A percentile compares a stretch with the other conserved stretches of the same genome.
Evolutionary conservation across 2,113 vertebrate genomes (phyloP).

Genomic region (Nanorana parkeri): DNA sequence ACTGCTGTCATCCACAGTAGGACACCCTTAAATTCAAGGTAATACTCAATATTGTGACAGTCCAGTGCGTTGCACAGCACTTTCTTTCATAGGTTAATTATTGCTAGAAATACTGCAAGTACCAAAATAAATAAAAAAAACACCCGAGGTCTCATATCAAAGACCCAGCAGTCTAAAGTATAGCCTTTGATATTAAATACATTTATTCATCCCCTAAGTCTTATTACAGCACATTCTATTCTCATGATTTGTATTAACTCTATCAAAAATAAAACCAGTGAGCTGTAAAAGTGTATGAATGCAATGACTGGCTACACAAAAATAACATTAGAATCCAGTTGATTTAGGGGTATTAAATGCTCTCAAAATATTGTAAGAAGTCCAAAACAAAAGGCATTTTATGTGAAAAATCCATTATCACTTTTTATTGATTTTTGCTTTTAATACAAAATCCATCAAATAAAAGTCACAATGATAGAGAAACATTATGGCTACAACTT

Average conservation of each 20-base stretch:
- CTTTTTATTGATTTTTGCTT: no score
- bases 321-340: neutral
- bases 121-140: slow-evolving; percentile 1
- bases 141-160: slow-evolving; percentile 11
- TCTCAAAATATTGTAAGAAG: neutral
- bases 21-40: slow-evolving; percentile 20
- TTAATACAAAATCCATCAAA: slow-evolving; percentile 9
- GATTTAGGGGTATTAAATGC: neutral
- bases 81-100: slow-evolving; percentile 35
- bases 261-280: slow-evolving; percentile 12
- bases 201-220: slow-evolving; percentile 15
- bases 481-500: neutral
- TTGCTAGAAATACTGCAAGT: slow-evolving; percentile 27
- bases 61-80: slow-evolving; percentile 13
- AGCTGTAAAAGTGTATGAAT: slow-evolving; percentile 1
- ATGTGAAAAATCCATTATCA: no score
- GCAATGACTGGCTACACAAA: slow-evolving; percentile 7
- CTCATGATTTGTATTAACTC: neutral
- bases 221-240: slow-evolving; percentile 16
- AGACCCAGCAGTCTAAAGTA: neutral
- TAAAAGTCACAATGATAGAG: neutral
- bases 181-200: slow-evolving; percentile 8
- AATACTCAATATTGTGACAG: slow-evolving; percentile 13
- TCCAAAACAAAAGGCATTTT: no score
- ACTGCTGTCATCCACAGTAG: slow-evolving; percentile 26